phyloP scores from a whole-genome alignment of 2,888 invertebrate species.

The Drosophila emarginata region DNA sequence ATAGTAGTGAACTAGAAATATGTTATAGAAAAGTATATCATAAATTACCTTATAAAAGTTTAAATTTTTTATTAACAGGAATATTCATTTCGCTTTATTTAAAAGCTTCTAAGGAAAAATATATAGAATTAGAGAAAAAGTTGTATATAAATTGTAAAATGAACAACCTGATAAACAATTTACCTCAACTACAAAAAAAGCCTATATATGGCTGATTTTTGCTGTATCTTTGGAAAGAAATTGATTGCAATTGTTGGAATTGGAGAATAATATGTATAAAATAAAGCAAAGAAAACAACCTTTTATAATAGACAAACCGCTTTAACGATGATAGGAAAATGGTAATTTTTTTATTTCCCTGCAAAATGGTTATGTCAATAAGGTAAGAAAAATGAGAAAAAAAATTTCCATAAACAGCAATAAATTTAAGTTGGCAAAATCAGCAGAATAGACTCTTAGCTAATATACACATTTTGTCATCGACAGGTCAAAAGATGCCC shows the following conservation, averaged over 20 bases:
- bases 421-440: conserved; percentile 21
- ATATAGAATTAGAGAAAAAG: no score
- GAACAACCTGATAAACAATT: no score
- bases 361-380: conserved; percentile 41
- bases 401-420: conserved; percentile 16
- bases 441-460: conserved; percentile 20
- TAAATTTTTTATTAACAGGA: no score
- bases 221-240: no score
- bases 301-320: conserved; percentile 38
- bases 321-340: conserved; percentile 16
- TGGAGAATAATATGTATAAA: conserved; percentile 24
- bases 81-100: no score
- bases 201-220: no score
- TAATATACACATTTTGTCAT: conserved; percentile 10
- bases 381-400: conserved; percentile 13
- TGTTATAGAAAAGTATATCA: no score
- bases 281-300: conserved; percentile 44
- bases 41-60: no score
- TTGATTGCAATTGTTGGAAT: conserved; percentile 40
- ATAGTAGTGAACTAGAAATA: no score
- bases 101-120: no score
- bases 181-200: no score
- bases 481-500: conserved; percentile 27
- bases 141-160: no score
- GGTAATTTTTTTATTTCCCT: conserved; percentile 15